Percentiles rank a stretch among this genome's conserved stretches.
Evolutionary conservation across 2,888 invertebrate genomes (phyloP).

Genomic region (Epistrophe grossulariae): DNA sequence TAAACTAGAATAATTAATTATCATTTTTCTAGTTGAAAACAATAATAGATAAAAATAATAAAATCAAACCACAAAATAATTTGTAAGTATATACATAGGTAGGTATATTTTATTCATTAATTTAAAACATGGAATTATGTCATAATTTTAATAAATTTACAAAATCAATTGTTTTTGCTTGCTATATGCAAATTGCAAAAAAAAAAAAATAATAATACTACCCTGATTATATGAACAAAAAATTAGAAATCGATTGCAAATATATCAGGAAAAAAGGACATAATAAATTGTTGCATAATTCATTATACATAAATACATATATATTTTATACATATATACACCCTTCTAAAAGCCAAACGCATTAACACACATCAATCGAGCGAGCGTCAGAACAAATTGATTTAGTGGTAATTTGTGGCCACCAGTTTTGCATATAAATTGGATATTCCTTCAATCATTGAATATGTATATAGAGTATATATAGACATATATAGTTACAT

Average conservation of each 20-base stretch:
- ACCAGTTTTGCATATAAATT: conserved; percentile 64
- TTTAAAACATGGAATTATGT: neutral
- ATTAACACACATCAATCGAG: conserved; percentile 42
- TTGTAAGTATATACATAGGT: too few relatives aligned
- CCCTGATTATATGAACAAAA: conserved; percentile 1
- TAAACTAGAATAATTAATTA: too few relatives aligned
- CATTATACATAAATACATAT: neutral
- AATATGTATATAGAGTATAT: neutral
- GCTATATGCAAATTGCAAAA: too few relatives aligned
- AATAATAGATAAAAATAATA: neutral
- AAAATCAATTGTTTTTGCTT: neutral
- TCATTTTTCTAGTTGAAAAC: neutral
- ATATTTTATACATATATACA: too few relatives aligned
- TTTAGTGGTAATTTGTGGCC: conserved; percentile 56
- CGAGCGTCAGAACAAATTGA: conserved; percentile 47
- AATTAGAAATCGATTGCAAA: conserved; percentile 21
- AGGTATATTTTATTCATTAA: neutral
- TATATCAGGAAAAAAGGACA: neutral
- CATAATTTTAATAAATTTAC: conserved; percentile 2
- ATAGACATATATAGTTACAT: neutral
- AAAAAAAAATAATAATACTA: too few relatives aligned
- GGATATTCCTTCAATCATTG: conserved; percentile 37
- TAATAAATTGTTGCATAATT: conserved; percentile 34
- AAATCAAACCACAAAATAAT: conserved; percentile 10
- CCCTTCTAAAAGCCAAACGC: conserved; percentile 47